These are phyloP conservation scores for Formica exsecta DNA, from an alignment of 1,140 invertebrate species.

Conservation along the genomic window DNA sequence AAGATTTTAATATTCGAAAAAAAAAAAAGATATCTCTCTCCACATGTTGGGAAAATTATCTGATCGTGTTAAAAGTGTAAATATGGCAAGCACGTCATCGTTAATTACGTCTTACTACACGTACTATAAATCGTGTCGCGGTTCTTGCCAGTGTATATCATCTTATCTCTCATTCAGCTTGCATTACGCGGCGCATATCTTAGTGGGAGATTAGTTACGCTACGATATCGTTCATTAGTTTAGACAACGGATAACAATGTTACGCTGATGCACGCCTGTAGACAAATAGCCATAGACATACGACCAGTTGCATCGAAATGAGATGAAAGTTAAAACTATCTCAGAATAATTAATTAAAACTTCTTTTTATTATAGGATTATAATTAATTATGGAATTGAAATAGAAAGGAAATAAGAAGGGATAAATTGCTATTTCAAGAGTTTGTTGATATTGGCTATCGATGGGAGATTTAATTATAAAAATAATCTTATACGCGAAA, in stretches of 20 bases:
- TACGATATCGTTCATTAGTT: constrained; percentile 49
- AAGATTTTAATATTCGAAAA: background rate
- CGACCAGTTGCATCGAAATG: background rate
- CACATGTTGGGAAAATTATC: background rate
- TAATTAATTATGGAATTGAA: background rate
- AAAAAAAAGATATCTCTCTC: background rate
- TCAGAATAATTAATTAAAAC: background rate
- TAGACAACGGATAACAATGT: constrained; percentile 40
- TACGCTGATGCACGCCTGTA: background rate
- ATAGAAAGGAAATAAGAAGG: background rate
- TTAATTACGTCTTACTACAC: constrained; percentile 32
- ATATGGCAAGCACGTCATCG: too few relatives aligned
- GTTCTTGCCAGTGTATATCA: background rate
- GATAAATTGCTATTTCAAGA: background rate
- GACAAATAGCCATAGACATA: background rate
- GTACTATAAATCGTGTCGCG: background rate
- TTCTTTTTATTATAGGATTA: background rate
- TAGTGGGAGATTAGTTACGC: constrained; percentile 40
- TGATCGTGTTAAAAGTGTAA: background rate
- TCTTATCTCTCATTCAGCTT: constrained; percentile 21
- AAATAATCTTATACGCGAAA: too few relatives aligned
- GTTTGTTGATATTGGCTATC: background rate
- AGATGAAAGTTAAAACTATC: background rate
- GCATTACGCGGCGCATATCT: background rate
- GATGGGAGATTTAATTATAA: background rate